Base-by-base conservation (phyloP, 2,888 invertebrate genomes). In the Philhelius pedissequus region DNA sequence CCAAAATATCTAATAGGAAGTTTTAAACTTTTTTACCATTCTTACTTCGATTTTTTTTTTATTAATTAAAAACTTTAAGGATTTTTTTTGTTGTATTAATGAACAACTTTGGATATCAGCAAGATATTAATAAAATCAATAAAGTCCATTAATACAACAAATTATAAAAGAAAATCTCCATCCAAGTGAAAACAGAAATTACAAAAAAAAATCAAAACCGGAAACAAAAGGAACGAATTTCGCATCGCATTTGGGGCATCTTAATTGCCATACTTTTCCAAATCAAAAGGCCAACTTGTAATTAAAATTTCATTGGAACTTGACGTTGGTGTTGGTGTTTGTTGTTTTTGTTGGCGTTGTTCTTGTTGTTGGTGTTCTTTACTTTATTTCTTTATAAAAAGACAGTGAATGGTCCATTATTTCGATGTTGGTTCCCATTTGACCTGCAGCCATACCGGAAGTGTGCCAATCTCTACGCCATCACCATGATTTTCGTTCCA, bases 271-370 rank as follows among this genome's bases (percentile, higher is more conserved):
- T 83, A 70, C 83, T 83, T 78, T 77, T 58, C 69, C 69, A 64
- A 78, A 83, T 73, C 73, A 73, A 83, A 78, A 62, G 73, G 68
- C 64, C 74, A 78, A 78, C 38, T 78, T 83, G 78, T 83, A 83
- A 83, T 83, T 83, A 83, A 83, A 83, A 83, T 83, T 83, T 74
- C 78, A 78, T 83, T 70, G 78, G 74, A 50, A 66, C 48, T 69
- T 74, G 64, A 56, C 27, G 30, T 68, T 54, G 52, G 38, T 27
- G 35, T 50, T 54, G 38, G 20, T 15, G 64, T 64, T 76, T 69
- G n/a, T 38, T 38, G 50, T 40, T 18, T 58, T 56, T 62, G 20
- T 30, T 66, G 56, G 11, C 30, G 27, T 25, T 32, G 7, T 20
- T 27, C n/a, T 13, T 54, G 6, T 30, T 54, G 1, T 18, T 54